Percentiles rank a stretch among this genome's conserved stretches.
Evolutionary conservation across 64 coral and sea anemone genomes (phyloP).

Genomic region (Dendrophyllia cribrosa): DNA sequence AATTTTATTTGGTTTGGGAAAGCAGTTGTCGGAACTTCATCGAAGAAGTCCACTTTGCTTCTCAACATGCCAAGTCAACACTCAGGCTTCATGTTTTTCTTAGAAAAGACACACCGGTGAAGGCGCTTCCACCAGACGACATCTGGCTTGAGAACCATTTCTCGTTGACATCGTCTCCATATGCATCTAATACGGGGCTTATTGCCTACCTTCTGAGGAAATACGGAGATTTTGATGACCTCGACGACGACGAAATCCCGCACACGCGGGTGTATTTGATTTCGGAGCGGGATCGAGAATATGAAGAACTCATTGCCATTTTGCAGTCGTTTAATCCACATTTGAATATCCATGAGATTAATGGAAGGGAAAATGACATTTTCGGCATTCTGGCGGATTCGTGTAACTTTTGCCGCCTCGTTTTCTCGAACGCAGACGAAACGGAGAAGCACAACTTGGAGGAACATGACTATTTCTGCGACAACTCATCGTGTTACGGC

Average conservation of each 20-base stretch:
- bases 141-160: slow-evolving; percentile 81
- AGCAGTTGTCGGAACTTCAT: slow-evolving; percentile 96
- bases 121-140: slow-evolving; percentile 71
- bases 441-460: slow-evolving; percentile 63
- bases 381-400: slow-evolving; percentile 58
- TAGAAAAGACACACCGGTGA: slow-evolving; percentile 88
- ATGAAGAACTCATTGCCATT: slow-evolving; percentile 87
- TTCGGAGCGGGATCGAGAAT: slow-evolving; percentile 76
- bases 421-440: slow-evolving; percentile 75
- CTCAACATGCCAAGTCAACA: slow-evolving; percentile 52
- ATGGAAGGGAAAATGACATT: slow-evolving; percentile 74
- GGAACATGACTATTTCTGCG: slow-evolving; percentile 84
- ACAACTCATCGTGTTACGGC: slow-evolving; percentile 68
- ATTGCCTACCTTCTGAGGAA: slow-evolving; percentile 58
- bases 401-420: slow-evolving; percentile 78
- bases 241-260: neutral
- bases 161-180: slow-evolving; percentile 89
- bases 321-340: slow-evolving; percentile 54
- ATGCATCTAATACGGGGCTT: slow-evolving; percentile 84
- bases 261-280: slow-evolving; percentile 56
- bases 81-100: slow-evolving; percentile 88
- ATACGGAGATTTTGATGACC: slow-evolving; percentile 25
- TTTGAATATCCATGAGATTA: slow-evolving; percentile 65
- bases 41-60: slow-evolving; percentile 74
- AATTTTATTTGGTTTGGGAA: slow-evolving; percentile 96